Base-by-base conservation (phyloP, 1,140 invertebrate genomes). In the Neodiprion lecontei region DNA sequence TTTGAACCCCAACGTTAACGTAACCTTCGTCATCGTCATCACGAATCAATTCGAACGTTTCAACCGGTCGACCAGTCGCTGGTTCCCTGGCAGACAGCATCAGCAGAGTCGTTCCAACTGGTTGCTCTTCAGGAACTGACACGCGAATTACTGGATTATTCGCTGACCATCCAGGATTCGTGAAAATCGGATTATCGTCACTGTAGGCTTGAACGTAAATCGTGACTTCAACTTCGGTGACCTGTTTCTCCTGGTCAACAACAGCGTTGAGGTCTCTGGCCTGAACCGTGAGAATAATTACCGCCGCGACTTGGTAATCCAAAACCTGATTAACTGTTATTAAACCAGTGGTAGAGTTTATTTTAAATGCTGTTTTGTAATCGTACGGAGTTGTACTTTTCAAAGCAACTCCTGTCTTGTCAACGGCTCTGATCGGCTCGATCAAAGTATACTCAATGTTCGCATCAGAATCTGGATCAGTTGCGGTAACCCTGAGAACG, bases 151-250 rank as follows among this genome's bases (percentile, higher is more conserved):
- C 87, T 0, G 92, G 93, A 78, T 93, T 91, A 5, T 90, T 91
- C 17, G 88, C 90, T 1, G 90, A 91, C 93, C 93, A 94, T 10
- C 92, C 92, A 4, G 89, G 74, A 75, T 94, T 93, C 0, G 90
- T 92, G 75, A 96, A 96, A 7, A 94, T 91, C 0, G 95, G 95
- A 86, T 94, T 95, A 74, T 93, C 92, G 75, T 95, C 94, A 77
- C 92, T 92, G 80, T 93, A 95, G 1, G 94, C 94, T 86, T 95
- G 93, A 9, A 96, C 91, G 80, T 95, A 96, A 9, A 96, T 89
- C 0, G 94, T 95, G 10, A 95, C 92, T 80, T 95, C 94, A 1
- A 91, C 90, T 23, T 87, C 87, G 12, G 91, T 91, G 40, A 91
- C 88, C 84, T 95, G 94, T n/a, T 90, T 86, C 7, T 94, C 91